Conservation (phyloP, 1,140 invertebrate genomes). For the Calliphora vicina region DNA sequence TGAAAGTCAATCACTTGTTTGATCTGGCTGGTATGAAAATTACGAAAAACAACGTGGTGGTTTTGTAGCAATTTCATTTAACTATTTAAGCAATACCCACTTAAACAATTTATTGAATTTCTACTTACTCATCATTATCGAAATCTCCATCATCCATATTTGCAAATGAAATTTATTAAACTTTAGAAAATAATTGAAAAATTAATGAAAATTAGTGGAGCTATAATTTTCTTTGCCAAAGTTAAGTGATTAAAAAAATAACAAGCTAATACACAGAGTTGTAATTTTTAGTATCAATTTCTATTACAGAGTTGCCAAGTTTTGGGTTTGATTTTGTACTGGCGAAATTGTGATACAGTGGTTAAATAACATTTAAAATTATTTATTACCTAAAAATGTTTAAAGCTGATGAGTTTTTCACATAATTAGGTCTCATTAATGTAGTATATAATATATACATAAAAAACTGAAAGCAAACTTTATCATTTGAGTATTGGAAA, state of each 20-base stretch:
- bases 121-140: slow-evolving; percentile 76
- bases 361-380: too few relatives aligned
- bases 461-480: too few relatives aligned
- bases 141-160: slow-evolving; percentile 80
- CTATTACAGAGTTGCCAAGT: not conserved
- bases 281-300: not conserved
- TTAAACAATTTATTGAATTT: not conserved
- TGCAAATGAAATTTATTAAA: not conserved
- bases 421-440: too few relatives aligned
- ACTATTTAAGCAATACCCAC: not conserved
- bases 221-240: not conserved
- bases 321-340: too few relatives aligned
- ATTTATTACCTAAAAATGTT: too few relatives aligned
- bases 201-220: not conserved
- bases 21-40: not conserved
- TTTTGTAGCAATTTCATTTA: not conserved
- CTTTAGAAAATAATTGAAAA: not conserved
- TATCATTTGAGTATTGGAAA: too few relatives aligned
- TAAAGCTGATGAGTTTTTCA: too few relatives aligned
- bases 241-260: not conserved
- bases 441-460: too few relatives aligned
- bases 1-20: slow-evolving; percentile 26
- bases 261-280: not conserved
- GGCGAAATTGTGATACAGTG: too few relatives aligned
- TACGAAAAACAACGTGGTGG: slow-evolving; percentile 36